phyloP scores from a whole-genome alignment of 2,113 vertebrate genomes.

The Toxostoma redivivum region DNA sequence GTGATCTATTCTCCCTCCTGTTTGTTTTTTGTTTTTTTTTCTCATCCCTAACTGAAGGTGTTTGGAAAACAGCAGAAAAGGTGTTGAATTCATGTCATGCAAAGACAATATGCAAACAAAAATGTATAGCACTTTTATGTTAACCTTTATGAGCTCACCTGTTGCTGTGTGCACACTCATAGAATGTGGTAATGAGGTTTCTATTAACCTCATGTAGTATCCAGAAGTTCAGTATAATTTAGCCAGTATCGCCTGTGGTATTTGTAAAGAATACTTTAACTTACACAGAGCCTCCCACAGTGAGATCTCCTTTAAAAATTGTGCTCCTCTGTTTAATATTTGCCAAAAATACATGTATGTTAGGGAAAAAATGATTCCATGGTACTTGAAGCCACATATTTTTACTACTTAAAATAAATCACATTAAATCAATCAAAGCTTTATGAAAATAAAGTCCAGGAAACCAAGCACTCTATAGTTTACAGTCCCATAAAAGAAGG shows the following conservation, averaged over 20 bases:
- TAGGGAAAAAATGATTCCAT: not conserved
- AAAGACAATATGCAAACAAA: not conserved
- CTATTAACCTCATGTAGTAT: not conserved
- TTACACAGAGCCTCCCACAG: not conserved
- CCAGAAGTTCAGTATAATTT: not conserved
- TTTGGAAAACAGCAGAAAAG: not conserved
- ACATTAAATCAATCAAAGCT: not conserved
- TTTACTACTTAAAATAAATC: not conserved
- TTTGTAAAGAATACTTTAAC: not conserved
- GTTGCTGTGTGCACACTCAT: fast-evolving
- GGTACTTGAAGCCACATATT: not conserved
- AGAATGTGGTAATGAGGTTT: not conserved
- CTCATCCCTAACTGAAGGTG: not conserved
- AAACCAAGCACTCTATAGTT: not conserved
- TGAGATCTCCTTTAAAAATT: not conserved
- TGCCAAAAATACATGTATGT: not conserved
- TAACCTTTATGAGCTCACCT: not conserved
- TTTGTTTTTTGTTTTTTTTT: not conserved
- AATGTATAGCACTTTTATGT: not conserved
- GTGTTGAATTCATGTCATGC: not conserved
- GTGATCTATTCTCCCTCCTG: not conserved
- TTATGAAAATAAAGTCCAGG: not conserved
- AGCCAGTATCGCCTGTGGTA: not conserved
- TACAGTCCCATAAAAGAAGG: not conserved
- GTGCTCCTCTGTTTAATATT: not conserved